Conservation (phyloP, 2,888 invertebrate species). For the Perdita meconis region DNA sequence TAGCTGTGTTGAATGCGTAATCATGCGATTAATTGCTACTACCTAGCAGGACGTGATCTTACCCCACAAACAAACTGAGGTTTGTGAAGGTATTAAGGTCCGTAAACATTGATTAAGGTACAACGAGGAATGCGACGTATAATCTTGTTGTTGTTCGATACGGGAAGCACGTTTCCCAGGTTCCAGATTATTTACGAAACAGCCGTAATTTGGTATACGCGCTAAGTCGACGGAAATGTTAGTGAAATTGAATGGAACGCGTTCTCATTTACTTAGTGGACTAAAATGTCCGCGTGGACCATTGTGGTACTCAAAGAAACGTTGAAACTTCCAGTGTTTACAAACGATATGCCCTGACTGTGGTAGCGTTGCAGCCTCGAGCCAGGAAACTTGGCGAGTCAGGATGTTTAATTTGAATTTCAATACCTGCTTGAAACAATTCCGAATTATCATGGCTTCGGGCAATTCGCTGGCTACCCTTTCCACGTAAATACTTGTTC, state of each 20-base stretch:
- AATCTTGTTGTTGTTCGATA: neutral
- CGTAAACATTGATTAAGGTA: neutral
- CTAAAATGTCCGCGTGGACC: neutral
- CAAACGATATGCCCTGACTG: slow-evolving; percentile 19
- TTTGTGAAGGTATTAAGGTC: neutral
- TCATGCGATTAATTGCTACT: slow-evolving; percentile 35
- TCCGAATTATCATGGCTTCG: slow-evolving; percentile 37
- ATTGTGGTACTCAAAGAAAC: neutral
- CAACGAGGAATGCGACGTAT: neutral
- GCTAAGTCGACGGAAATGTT: neutral
- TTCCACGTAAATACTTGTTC: slow-evolving; percentile 30
- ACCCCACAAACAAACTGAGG: slow-evolving; percentile 15
- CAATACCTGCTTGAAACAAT: slow-evolving; percentile 51
- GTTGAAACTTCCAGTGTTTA: slow-evolving; percentile 10
- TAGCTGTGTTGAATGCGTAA: slow-evolving; percentile 26
- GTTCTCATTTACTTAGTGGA: too few species aligned
- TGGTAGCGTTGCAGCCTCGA: neutral
- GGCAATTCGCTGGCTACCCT: slow-evolving; percentile 23
- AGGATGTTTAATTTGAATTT: slow-evolving; percentile 56
- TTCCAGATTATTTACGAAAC: too few species aligned
- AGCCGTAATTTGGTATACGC: neutral
- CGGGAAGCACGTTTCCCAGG: neutral
- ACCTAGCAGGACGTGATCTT: slow-evolving; percentile 2
- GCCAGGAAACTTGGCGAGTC: slow-evolving; percentile 19
- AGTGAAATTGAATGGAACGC: neutral